phyloP scores from a whole-genome alignment of 2,888 invertebrate species.

The Lithodes maja region DNA sequence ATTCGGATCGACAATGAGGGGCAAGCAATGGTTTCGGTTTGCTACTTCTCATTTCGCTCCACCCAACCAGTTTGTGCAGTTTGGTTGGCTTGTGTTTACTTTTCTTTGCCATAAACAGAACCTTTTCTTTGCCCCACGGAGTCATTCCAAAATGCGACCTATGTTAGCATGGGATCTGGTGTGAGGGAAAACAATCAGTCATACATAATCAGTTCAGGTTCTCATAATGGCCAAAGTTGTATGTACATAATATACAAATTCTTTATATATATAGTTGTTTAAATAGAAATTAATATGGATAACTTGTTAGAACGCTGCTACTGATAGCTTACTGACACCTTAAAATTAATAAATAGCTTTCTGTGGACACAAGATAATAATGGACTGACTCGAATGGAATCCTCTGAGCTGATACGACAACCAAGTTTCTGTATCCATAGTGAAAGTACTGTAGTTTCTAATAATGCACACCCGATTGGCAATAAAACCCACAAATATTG shows the following conservation, averaged over 20 bases:
- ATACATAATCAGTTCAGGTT: too few relatives aligned
- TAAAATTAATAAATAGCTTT: neutral
- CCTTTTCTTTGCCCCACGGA: too few relatives aligned
- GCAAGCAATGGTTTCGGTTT: too few relatives aligned
- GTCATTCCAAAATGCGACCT: too few relatives aligned
- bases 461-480: too few relatives aligned
- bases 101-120: too few relatives aligned
- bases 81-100: too few relatives aligned
- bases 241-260: constrained; percentile 3
- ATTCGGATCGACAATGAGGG: too few relatives aligned
- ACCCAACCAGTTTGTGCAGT: too few relatives aligned
- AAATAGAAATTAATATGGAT: neutral
- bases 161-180: too few relatives aligned
- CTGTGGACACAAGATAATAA: neutral
- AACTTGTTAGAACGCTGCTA: neutral
- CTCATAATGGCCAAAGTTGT: neutral
- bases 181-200: too few relatives aligned
- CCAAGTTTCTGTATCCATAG: neutral
- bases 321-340: neutral
- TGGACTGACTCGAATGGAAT: neutral
- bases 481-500: neutral
- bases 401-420: neutral
- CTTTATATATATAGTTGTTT: neutral
- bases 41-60: too few relatives aligned
- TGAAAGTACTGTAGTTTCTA: neutral